Conservation (phyloP, 1,140 invertebrate species). For the Polypedilum vanderplanki region DNA sequence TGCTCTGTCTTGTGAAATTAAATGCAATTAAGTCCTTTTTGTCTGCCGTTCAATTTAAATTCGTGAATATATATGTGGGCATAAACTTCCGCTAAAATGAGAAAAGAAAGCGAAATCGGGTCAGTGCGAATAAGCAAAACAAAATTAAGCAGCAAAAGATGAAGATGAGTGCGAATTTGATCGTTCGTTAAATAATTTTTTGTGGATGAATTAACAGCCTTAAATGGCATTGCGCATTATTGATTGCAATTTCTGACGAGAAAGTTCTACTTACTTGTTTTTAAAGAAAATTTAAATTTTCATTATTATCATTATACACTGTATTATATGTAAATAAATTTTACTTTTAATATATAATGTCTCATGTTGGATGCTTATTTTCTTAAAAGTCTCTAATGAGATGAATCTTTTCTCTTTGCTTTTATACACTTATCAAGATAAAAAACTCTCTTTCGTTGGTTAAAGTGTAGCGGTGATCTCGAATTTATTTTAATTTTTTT, state of each 20-base stretch:
- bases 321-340: not conserved
- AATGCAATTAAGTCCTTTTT: too few species aligned
- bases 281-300: not conserved
- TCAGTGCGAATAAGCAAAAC: not conserved
- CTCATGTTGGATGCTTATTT: conserved; percentile 2
- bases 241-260: not conserved
- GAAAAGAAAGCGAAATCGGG: conserved; percentile 8
- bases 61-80: too few species aligned
- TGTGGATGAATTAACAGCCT: not conserved
- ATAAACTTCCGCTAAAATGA: not conserved
- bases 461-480: not conserved
- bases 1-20: not conserved
- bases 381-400: conserved; percentile 5
- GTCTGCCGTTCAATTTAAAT: too few species aligned
- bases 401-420: not conserved
- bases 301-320: not conserved
- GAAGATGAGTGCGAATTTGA: not conserved
- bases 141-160: too few species aligned
- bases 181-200: not conserved
- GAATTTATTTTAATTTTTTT: not conserved
- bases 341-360: conserved; percentile 4
- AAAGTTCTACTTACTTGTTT: not conserved
- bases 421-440: not conserved
- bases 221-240: not conserved
- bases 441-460: not conserved